phyloP scores from a whole-genome alignment of 2,113 vertebrate genomes.

The Calyptomena viridis region DNA sequence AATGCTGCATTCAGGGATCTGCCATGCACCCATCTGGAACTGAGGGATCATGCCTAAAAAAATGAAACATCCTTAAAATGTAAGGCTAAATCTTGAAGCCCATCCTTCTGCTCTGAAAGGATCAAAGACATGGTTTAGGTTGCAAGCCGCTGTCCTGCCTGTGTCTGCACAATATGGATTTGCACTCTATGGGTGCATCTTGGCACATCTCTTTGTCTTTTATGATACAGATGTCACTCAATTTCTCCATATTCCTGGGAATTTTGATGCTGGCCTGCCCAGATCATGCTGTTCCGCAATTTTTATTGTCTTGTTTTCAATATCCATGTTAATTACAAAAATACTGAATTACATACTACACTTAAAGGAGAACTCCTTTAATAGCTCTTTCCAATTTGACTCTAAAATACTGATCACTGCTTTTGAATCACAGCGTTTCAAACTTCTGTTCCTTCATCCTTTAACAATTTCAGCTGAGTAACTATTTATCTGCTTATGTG shows the following conservation, averaged over 20 bases:
- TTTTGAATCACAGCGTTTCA: background rate
- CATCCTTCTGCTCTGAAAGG: background rate
- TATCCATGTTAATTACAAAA: background rate
- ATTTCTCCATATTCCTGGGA: background rate
- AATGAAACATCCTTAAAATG: background rate
- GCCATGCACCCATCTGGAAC: background rate
- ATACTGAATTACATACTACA: background rate
- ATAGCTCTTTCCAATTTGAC: background rate
- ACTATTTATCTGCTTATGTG: background rate
- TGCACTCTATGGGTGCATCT: accelerated
- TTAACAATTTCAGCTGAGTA: background rate
- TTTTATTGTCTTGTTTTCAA: background rate
- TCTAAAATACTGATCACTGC: background rate
- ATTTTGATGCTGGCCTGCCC: background rate
- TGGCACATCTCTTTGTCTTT: background rate
- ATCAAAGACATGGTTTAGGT: background rate
- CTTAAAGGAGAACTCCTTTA: background rate
- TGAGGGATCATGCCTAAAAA: background rate
- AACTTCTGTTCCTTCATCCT: background rate
- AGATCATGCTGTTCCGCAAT: background rate
- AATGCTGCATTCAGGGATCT: background rate
- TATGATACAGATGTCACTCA: background rate
- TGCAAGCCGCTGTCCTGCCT: accelerated
- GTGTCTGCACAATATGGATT: background rate
- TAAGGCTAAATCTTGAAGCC: background rate